Evolutionary conservation across 2,113 vertebrate genomes (phyloP).

Genomic region (Shinisaurus crocodilurus): DNA sequence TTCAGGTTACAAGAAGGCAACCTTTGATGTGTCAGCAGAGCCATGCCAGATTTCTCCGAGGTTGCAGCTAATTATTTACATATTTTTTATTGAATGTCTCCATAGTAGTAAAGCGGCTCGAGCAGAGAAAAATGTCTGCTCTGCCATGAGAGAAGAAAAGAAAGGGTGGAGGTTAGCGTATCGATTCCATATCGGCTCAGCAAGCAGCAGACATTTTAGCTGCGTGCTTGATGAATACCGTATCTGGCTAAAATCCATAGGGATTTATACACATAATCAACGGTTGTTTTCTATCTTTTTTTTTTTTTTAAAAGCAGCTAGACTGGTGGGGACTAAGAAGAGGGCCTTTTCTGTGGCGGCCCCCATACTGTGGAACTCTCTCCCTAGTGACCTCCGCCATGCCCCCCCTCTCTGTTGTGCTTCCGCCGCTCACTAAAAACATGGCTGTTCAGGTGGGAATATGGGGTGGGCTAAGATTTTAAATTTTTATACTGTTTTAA

Average conservation of each 20-base stretch:
- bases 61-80: not conserved
- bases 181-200: not conserved
- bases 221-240: not conserved
- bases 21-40: not conserved
- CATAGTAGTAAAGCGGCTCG: not conserved
- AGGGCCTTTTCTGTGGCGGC: no score
- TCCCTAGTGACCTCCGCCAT: no score
- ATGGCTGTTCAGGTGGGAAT: no score
- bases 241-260: not conserved
- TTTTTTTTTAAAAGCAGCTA: no score
- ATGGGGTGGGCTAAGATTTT: no score
- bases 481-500: no score
- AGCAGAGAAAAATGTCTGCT: not conserved
- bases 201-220: not conserved
- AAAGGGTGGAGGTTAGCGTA: no score
- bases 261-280: not conserved
- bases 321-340: no score
- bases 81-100: not conserved
- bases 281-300: not conserved
- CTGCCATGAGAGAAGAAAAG: not conserved
- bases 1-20: not conserved
- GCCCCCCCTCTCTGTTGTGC: no score
- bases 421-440: no score
- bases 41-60: not conserved
- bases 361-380: no score